Evolutionary conservation across 1,140 invertebrate species (phyloP).

Genomic region (Contarinia nasturtii): DNA sequence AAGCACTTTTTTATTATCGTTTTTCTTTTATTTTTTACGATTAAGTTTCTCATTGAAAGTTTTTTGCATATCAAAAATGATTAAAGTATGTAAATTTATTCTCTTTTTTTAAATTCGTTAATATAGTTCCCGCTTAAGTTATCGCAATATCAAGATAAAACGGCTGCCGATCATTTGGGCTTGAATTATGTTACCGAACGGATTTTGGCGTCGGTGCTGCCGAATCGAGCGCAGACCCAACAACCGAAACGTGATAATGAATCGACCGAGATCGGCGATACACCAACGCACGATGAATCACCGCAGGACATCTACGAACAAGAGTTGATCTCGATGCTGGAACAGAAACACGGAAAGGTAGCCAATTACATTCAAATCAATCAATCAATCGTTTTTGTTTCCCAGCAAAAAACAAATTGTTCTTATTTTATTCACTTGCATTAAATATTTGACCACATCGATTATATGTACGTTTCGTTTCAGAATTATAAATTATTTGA

Average conservation of each 20-base stretch:
- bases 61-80: too few species aligned
- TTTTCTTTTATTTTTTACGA: too few species aligned
- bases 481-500: conserved; percentile 6
- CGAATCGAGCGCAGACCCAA: not conserved
- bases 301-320: conserved; percentile 4
- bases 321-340: conserved; percentile 5
- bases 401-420: not conserved
- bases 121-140: not conserved
- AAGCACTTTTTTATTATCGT: too few species aligned
- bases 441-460: too few species aligned
- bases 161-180: conserved; percentile 1
- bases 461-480: not conserved
- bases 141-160: not conserved
- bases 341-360: conserved; percentile 7
- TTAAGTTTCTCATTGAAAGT: not conserved
- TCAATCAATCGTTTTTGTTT: not conserved
- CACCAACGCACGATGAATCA: not conserved
- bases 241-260: too few species aligned
- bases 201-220: conserved; percentile 5
- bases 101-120: not conserved
- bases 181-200: conserved; percentile 6
- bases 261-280: not conserved
- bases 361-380: not conserved
- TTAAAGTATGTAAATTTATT: conserved; percentile 1
- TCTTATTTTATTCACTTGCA: too few species aligned